phyloP scores from a whole-genome alignment of 2,113 vertebrate genomes.

The Bettongia penicillata region DNA sequence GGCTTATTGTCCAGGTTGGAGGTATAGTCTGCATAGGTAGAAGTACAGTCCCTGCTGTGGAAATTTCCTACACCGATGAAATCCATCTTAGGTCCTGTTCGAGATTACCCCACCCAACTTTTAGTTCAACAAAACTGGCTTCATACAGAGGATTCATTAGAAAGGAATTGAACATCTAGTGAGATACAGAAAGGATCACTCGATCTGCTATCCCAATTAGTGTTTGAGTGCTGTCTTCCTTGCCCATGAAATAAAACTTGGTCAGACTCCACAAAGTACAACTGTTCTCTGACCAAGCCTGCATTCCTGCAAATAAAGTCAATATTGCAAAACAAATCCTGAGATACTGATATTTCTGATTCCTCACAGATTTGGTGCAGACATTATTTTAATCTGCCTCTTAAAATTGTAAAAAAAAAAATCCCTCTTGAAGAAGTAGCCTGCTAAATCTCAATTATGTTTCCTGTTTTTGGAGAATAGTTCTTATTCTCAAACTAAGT shows the following conservation, averaged over 20 bases:
- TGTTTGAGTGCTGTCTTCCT: slow-evolving; percentile 34
- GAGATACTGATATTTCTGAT: slow-evolving; percentile 53
- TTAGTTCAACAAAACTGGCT: slow-evolving; percentile 51
- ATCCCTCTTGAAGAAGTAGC: slow-evolving; percentile 41
- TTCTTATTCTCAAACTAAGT: slow-evolving; percentile 67
- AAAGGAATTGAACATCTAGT: slow-evolving; percentile 53
- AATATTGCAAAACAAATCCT: slow-evolving; percentile 56
- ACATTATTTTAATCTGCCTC: slow-evolving; percentile 57
- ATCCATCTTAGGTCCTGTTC: background rate
- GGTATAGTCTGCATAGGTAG: background rate
- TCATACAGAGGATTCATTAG: background rate
- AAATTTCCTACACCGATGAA: background rate
- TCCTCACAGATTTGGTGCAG: slow-evolving; percentile 13
- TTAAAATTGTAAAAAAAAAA: slow-evolving; percentile 51
- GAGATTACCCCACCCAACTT: background rate
- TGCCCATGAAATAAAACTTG: slow-evolving; percentile 14
- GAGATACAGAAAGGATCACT: slow-evolving; percentile 56
- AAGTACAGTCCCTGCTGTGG: background rate
- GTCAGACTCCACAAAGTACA: slow-evolving; percentile 3
- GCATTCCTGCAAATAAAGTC: slow-evolving; percentile 39
- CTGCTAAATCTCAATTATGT: background rate
- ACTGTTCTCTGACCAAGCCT: slow-evolving; percentile 42
- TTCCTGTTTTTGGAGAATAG: background rate
- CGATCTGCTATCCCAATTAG: slow-evolving; percentile 66
- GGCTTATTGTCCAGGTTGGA: background rate